phyloP scores from a whole-genome alignment of 2,888 invertebrate species.

The Drosophila anomalata region DNA sequence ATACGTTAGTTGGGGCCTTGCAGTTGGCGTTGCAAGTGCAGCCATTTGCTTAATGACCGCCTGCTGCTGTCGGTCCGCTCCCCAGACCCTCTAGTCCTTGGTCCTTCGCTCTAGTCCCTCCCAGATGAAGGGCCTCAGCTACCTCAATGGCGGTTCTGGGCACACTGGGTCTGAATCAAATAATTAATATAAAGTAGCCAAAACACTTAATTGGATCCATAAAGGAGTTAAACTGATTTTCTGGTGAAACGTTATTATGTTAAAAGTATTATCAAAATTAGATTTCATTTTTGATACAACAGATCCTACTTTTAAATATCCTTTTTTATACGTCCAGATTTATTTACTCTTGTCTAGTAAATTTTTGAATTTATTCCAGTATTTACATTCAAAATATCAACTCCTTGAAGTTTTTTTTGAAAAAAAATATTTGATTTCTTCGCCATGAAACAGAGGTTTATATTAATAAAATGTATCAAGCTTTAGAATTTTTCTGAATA shows the following conservation, averaged over 20 bases:
- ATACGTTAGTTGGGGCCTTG: constrained; percentile 37
- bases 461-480: too few species aligned
- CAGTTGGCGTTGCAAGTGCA: constrained; percentile 70
- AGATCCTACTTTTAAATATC: too few species aligned
- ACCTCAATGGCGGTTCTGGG: constrained; percentile 38
- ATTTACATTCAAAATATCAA: too few species aligned
- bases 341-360: too few species aligned
- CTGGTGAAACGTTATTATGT: background rate
- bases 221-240: constrained; percentile 12
- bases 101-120: constrained; percentile 13
- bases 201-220: constrained; percentile 45
- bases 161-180: constrained; percentile 39
- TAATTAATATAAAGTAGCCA: constrained; percentile 51
- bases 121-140: constrained; percentile 32
- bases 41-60: constrained; percentile 78
- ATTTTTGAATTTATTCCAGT: too few species aligned
- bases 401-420: too few species aligned
- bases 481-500: background rate
- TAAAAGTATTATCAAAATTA: too few species aligned
- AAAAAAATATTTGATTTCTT: background rate
- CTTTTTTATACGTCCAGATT: too few species aligned
- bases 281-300: too few species aligned
- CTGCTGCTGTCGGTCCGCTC: constrained; percentile 52
- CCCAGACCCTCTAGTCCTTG: constrained; percentile 11
- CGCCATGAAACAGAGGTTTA: background rate